Conservation (phyloP, 2,113 vertebrate species). For the Columbina picui region DNA sequence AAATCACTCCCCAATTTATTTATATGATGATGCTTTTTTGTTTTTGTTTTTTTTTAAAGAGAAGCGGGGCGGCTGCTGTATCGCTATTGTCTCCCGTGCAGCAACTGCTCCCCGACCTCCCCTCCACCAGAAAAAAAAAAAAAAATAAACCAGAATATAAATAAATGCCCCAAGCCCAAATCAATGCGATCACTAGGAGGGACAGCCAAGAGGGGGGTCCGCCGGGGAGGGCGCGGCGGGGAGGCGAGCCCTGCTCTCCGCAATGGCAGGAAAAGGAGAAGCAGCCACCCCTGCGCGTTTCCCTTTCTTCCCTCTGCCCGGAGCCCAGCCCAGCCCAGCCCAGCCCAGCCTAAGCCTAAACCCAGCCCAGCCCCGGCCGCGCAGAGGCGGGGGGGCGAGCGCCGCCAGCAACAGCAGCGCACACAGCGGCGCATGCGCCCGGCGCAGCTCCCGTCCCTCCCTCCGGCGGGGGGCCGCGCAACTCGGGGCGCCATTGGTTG, state of each 20-base stretch:
- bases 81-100: conserved; percentile 7
- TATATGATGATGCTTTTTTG: background rate
- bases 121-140: background rate
- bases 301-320: conserved; percentile 68
- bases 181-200: background rate
- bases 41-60: no score
- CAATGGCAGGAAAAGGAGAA: conserved; percentile 42
- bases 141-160: background rate
- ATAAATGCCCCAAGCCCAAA: background rate
- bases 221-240: background rate
- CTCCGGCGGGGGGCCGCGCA: background rate
- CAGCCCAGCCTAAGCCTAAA: no score
- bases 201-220: background rate
- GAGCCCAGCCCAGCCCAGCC: background rate
- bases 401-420: conserved; percentile 61
- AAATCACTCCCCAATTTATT: background rate
- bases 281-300: conserved; percentile 53
- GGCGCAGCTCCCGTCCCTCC: conserved; percentile 66
- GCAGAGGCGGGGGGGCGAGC: background rate
- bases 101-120: background rate
- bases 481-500: conserved; percentile 65
- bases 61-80: background rate
- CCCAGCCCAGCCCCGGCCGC: background rate
- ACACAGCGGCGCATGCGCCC: conserved; percentile 66
- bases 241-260: conserved; percentile 13